These are phyloP conservation scores for Gallinago paraguaiae DNA, from an alignment of 2,113 vertebrate genomes.

Conservation along the genomic window DNA sequence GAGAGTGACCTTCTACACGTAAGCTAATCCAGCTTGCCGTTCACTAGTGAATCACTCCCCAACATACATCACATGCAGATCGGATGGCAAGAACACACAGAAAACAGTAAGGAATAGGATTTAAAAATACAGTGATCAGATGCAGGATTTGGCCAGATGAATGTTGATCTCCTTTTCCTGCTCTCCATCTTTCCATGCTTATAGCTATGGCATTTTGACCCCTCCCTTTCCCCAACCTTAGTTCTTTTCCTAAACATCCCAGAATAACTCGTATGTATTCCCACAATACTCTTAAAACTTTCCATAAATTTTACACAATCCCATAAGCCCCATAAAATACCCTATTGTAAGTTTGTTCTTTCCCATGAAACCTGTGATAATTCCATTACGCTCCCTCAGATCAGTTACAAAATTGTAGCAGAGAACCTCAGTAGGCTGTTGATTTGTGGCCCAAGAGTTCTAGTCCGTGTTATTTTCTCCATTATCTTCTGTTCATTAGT, in stretches of 20 bases:
- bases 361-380: not conserved
- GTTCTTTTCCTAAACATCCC: not conserved
- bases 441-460: not conserved
- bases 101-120: not conserved
- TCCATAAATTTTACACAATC: not conserved
- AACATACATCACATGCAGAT: not conserved
- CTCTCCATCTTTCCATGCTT: not conserved
- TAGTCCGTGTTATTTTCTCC: not conserved
- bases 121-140: not conserved
- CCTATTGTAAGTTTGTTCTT: not conserved
- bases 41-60: fast-evolving
- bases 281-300: not conserved
- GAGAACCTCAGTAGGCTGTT: not conserved
- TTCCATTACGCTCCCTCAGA: not conserved
- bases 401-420: not conserved
- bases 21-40: not conserved
- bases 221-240: not conserved
- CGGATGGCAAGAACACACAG: not conserved
- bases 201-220: not conserved
- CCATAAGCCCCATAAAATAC: not conserved
- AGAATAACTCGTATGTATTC: not conserved
- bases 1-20: fast-evolving
- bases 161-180: fast-evolving
- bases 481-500: not conserved
- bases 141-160: not conserved